Conservation (phyloP, 2,888 invertebrate genomes). For the Papilio protenor region DNA sequence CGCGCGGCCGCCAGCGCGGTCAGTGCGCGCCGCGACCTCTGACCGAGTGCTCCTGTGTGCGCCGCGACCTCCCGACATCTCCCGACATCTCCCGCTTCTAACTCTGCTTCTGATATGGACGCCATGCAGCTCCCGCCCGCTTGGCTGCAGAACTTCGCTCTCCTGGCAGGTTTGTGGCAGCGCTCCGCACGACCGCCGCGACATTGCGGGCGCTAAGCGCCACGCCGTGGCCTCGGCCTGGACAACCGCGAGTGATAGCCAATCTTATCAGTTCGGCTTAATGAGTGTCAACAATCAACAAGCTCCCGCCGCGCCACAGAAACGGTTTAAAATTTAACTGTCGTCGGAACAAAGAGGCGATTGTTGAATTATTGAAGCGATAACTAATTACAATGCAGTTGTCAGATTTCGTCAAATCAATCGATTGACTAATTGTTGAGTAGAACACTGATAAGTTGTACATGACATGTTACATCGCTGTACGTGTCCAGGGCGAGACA, state of each 20-base stretch:
- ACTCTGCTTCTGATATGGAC: constrained; percentile 55
- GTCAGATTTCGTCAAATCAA: constrained; percentile 12
- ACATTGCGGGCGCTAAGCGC: constrained; percentile 44
- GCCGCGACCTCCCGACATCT: constrained; percentile 30
- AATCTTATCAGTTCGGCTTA: constrained; percentile 2
- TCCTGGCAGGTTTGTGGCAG: constrained; percentile 60
- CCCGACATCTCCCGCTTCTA: constrained; percentile 15
- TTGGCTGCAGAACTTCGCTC: constrained; percentile 68
- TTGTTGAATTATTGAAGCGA: constrained; percentile 3
- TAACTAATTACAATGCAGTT: constrained; percentile 16
- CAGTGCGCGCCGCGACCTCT: constrained; percentile 56
- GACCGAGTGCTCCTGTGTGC: constrained; percentile 41
- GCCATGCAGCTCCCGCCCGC: constrained; percentile 56
- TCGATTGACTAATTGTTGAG: constrained; percentile 16
- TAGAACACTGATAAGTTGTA: not conserved
- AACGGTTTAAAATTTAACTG: not conserved
- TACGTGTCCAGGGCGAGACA: not conserved
- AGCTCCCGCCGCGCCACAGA: not conserved
- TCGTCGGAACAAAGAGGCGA: not conserved
- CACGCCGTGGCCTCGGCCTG: not conserved
- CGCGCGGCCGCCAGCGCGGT: constrained; percentile 49
- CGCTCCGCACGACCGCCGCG: not conserved
- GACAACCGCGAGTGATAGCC: not conserved
- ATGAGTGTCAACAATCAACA: not conserved
- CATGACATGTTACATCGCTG: not conserved